Evolutionary conservation across 2,113 vertebrate genomes (phyloP).

Genomic region (Hassar affinis): DNA sequence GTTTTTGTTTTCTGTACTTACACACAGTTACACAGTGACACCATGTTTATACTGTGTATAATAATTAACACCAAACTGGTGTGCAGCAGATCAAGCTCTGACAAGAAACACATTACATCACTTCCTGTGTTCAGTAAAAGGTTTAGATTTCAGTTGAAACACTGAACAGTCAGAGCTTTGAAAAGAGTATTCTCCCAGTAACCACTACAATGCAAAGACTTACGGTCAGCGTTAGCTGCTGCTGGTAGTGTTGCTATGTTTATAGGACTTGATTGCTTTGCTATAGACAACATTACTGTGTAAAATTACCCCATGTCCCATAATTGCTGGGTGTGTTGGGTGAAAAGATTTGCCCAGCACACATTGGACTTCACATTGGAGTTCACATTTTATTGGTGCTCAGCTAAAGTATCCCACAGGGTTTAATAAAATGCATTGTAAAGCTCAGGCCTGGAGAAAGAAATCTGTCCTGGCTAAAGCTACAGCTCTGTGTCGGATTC

Average conservation of each 20-base stretch:
- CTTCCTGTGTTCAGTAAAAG: constrained; percentile 4
- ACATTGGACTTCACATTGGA: background rate
- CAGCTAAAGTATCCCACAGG: background rate
- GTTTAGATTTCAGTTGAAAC: background rate
- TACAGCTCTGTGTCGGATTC: constrained; percentile 2
- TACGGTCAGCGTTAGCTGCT: background rate
- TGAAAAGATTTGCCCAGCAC: background rate
- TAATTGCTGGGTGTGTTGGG: background rate
- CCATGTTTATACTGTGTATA: constrained; percentile 1
- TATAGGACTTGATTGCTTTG: background rate
- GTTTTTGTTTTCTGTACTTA: background rate
- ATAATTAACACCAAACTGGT: constrained; percentile 3
- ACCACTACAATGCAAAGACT: background rate
- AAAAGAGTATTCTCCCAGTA: background rate
- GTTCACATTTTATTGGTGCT: constrained; percentile 1
- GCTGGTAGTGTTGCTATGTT: background rate
- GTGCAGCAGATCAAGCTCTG: background rate
- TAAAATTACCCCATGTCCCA: background rate
- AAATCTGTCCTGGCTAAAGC: background rate
- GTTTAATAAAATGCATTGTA: constrained; percentile 37
- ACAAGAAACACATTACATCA: background rate
- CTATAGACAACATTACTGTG: background rate
- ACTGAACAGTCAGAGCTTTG: background rate
- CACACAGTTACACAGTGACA: background rate
- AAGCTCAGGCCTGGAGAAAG: constrained; percentile 21